Percentiles rank a stretch among this genome's conserved stretches.
These are phyloP conservation scores for Bathynomus jamesi DNA, from an alignment of 1,140 invertebrate species.

Conservation along the genomic window DNA sequence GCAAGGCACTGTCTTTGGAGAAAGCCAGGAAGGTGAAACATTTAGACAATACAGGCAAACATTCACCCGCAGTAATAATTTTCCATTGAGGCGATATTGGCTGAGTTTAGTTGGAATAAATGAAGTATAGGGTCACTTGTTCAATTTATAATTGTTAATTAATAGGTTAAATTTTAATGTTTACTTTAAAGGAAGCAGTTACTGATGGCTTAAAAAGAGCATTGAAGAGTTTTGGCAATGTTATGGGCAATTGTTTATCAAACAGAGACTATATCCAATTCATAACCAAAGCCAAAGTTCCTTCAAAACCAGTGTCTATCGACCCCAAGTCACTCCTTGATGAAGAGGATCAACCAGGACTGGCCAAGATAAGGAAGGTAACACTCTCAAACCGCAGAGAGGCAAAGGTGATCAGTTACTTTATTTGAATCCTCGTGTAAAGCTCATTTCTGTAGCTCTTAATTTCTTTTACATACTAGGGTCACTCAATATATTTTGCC, in stretches of 20 bases:
- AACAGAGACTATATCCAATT: constrained; percentile 45
- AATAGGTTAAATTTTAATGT: not conserved
- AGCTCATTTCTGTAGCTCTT: too few relatives aligned
- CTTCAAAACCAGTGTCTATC: not conserved
- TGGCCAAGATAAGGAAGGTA: too few relatives aligned
- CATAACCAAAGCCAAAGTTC: not conserved
- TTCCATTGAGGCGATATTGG: not conserved
- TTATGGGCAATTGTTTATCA: constrained; percentile 47
- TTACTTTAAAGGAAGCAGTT: constrained; percentile 43
- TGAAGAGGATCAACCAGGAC: too few relatives aligned
- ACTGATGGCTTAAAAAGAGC: constrained; percentile 49
- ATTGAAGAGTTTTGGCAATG: constrained; percentile 48
- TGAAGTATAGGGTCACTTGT: not conserved
- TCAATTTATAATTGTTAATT: not conserved
- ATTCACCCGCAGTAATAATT: too few relatives aligned
- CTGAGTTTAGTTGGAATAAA: not conserved
- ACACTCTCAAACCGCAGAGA: too few relatives aligned
- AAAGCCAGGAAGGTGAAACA: constrained; percentile 44
- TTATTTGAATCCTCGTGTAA: too few relatives aligned
- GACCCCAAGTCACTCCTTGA: not conserved
- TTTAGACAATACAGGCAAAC: too few relatives aligned
- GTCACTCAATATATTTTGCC: too few relatives aligned
- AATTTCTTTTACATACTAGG: too few relatives aligned
- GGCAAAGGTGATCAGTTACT: too few relatives aligned
- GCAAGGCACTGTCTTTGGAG: constrained; percentile 46